Conservation (phyloP, 1,140 invertebrate species). For the Lasaia peninsularis region DNA sequence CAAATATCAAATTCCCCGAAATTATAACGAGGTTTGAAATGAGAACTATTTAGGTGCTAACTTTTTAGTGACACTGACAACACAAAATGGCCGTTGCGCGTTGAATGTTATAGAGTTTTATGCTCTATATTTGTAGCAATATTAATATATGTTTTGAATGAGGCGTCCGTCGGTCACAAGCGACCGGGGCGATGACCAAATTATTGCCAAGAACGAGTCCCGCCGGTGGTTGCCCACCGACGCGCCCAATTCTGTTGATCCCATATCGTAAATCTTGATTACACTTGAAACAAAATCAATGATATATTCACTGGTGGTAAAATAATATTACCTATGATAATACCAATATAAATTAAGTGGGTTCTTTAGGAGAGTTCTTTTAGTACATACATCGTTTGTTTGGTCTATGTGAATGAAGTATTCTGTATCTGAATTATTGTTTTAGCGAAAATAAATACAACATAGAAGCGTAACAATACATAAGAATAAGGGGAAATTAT, state of each 20-base stretch:
- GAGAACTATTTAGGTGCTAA: conserved; percentile 51
- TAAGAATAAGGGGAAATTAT: too few relatives aligned
- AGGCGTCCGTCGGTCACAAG: conserved; percentile 24
- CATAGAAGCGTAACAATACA: too few relatives aligned
- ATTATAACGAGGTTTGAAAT: conserved; percentile 66
- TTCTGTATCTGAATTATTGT: too few relatives aligned
- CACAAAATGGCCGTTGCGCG: conserved; percentile 36
- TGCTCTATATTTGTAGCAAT: conserved; percentile 2
- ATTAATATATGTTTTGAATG: conserved; percentile 9
- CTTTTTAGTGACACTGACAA: conserved; percentile 46
- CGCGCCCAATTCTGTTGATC: conserved; percentile 29
- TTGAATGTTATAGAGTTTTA: conserved; percentile 12
- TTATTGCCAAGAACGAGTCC: conserved; percentile 60
- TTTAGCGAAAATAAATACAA: too few relatives aligned
- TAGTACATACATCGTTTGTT: too few relatives aligned
- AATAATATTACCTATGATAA: not conserved
- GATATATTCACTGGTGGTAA: not conserved
- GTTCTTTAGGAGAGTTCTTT: too few relatives aligned
- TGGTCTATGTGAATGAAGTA: too few relatives aligned
- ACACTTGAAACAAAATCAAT: conserved; percentile 8
- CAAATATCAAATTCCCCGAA: conserved; percentile 26
- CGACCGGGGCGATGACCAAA: conserved; percentile 60
- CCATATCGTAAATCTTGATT: conserved; percentile 42
- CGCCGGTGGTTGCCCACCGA: conserved; percentile 28
- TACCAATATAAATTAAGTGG: too few relatives aligned